A percentile compares a stretch with the other conserved stretches of the same genome.
Evolutionary conservation across 2,797 vertebrate genomes (phyloP).

Genomic region (Leptodactylus fallax): DNA sequence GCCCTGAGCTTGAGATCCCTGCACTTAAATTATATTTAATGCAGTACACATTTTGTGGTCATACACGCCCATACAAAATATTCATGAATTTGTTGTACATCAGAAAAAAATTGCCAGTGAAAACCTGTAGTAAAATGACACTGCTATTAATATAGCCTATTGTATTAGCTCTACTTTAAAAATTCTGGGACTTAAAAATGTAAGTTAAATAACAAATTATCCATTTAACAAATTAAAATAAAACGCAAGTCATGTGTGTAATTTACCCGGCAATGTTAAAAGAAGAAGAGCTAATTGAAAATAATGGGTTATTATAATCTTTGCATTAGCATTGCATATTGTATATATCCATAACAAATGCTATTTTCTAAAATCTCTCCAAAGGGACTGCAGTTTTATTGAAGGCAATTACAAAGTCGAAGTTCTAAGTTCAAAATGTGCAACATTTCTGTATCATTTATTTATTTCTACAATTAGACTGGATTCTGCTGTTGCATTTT

Average conservation of each 20-base stretch:
- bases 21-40: no score
- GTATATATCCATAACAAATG: slow-evolving; percentile 22
- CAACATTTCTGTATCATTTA: slow-evolving; percentile 40
- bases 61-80: no score
- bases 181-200: not conserved
- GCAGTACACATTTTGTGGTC: no score
- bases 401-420: slow-evolving; percentile 47
- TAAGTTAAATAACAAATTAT: not conserved
- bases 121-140: not conserved
- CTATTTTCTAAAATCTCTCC: slow-evolving; percentile 40
- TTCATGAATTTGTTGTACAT: not conserved
- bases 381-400: slow-evolving; percentile 29
- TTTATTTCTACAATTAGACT: slow-evolving; percentile 38
- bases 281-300: not conserved
- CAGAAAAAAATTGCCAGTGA: not conserved
- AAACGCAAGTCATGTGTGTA: not conserved
- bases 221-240: not conserved
- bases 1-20: no score
- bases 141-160: not conserved
- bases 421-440: slow-evolving; percentile 47
- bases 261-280: slow-evolving; percentile 28
- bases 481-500: slow-evolving; percentile 40
- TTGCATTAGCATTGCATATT: slow-evolving; percentile 33
- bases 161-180: not conserved
- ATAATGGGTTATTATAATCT: slow-evolving; percentile 5